Conservation (phyloP, 2,888 invertebrate genomes). For the Sarcophaga caerulescens region DNA sequence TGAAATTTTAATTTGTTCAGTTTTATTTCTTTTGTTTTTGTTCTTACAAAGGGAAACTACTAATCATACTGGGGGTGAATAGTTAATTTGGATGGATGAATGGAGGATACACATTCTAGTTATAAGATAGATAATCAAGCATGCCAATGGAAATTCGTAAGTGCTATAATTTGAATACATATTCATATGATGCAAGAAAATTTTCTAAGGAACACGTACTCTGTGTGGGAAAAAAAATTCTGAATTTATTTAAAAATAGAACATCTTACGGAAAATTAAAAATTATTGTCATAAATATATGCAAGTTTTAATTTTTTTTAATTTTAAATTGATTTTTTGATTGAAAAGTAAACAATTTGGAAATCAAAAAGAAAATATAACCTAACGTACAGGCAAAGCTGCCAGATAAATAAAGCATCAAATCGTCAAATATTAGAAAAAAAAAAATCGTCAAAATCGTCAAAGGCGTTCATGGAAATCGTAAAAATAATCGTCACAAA, state of each 20-base stretch:
- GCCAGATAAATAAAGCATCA: too few relatives aligned
- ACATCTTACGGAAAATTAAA: background rate
- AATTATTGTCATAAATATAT: too few relatives aligned
- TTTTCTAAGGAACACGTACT: constrained; percentile 34
- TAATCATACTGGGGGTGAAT: background rate
- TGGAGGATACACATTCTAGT: background rate
- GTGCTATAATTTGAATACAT: constrained; percentile 16
- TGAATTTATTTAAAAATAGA: background rate
- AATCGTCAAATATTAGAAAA: too few relatives aligned
- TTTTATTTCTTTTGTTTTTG: background rate
- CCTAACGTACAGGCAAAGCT: too few relatives aligned
- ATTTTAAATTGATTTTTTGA: too few relatives aligned
- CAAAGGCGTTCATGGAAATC: too few relatives aligned
- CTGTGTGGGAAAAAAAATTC: constrained; percentile 25
- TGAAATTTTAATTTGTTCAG: constrained; percentile 1
- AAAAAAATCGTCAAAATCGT: too few relatives aligned
- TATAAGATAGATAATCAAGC: background rate
- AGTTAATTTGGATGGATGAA: background rate
- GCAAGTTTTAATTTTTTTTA: too few relatives aligned
- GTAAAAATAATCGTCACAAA: too few relatives aligned
- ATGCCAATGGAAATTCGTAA: constrained; percentile 40
- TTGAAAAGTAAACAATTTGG: too few relatives aligned
- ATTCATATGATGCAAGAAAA: constrained; percentile 51
- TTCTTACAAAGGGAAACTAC: background rate
- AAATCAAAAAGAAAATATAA: too few relatives aligned